Evolutionary conservation across 1,140 invertebrate genomes (phyloP), one percentile per base, ranked within the genome.

Genomic region (Zaprionus nigranus): DNA sequence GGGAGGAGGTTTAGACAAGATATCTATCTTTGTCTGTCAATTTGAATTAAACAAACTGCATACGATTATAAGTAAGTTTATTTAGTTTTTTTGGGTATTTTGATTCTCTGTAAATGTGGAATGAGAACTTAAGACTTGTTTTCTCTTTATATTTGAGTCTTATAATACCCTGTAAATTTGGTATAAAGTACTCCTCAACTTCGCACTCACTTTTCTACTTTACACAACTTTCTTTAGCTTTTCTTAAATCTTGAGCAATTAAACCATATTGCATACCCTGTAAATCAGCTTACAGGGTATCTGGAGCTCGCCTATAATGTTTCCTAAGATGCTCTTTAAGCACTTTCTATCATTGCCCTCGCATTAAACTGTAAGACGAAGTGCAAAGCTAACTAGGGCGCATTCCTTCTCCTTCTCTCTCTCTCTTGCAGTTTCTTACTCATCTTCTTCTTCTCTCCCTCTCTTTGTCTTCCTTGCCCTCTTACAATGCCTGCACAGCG

Each of bases 341-440:
- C 12, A 51, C 22, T 51, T 51, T 51, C 20, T 51, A 51, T 22
- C 4, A 24, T 51, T 51, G 46, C 20, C 46, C 22, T 51, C 46
- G 46, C 46, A 22, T 51, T 51, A 51, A 51, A 51, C 4, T 51
- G 12, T 51, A 22, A 24, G 20, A 51, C 20, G n/a, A 51, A 51
- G 20, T 24, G 46, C 22, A 51, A 51, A 51, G 20, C 46, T 51
- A n/a, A 17, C n/a, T 51, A 20, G 1, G 4, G 20, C 46, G n/a
- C 20, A 20, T 17, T n/a, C 20, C 5, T 11, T 26, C 9, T 17
- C 15, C 24, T 28, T 38, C 13, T 30, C 9, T 6, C 22, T 22
- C 9, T 60, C 15, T 5, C 30, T n/a, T 12, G 13, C 59, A 13
- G 26, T 13, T 12, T 4, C 34, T 40, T 3, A 6, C 28, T 38